Percentiles rank a stretch among this genome's conserved stretches.
These are phyloP conservation scores for Pipistrellus pipistrellus DNA, from an alignment of 2,797 vertebrate species.

Conservation along the genomic window DNA sequence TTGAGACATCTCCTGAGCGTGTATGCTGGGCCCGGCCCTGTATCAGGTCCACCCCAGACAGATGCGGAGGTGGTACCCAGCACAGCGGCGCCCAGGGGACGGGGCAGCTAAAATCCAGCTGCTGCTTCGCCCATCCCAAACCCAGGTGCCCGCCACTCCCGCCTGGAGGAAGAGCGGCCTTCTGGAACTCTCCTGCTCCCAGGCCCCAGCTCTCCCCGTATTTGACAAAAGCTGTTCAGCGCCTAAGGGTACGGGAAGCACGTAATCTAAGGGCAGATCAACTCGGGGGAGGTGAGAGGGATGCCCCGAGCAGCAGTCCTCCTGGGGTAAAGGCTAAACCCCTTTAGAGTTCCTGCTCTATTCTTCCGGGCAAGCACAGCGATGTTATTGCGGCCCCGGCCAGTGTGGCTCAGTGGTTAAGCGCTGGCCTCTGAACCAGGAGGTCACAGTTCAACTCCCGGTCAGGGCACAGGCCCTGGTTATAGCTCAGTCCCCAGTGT, in stretches of 20 bases:
- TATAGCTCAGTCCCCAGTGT: too few relatives aligned
- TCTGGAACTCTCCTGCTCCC: too few relatives aligned
- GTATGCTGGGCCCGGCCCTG: rapidly evolving
- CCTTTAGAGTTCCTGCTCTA: not conserved
- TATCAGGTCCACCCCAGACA: not conserved
- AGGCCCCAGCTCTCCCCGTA: not conserved
- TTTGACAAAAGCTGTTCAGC: not conserved
- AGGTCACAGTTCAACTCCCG: too few relatives aligned
- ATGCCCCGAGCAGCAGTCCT: not conserved
- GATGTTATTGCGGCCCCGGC: rapidly evolving
- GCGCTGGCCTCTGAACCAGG: too few relatives aligned
- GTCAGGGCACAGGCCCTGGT: too few relatives aligned
- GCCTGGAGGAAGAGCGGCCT: not conserved
- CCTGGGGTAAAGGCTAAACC: not conserved
- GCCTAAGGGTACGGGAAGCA: too few relatives aligned
- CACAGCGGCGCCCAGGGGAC: not conserved
- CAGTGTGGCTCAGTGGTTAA: too few relatives aligned
- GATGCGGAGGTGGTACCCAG: rapidly evolving
- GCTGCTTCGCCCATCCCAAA: not conserved
- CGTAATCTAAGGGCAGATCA: not conserved
- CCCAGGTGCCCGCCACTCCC: too few relatives aligned
- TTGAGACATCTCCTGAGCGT: not conserved
- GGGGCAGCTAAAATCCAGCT: not conserved
- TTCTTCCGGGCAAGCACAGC: not conserved
- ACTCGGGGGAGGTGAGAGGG: not conserved